Conservation (phyloP, 1,140 invertebrate genomes). For the Zeugodacus cucurbitae region DNA sequence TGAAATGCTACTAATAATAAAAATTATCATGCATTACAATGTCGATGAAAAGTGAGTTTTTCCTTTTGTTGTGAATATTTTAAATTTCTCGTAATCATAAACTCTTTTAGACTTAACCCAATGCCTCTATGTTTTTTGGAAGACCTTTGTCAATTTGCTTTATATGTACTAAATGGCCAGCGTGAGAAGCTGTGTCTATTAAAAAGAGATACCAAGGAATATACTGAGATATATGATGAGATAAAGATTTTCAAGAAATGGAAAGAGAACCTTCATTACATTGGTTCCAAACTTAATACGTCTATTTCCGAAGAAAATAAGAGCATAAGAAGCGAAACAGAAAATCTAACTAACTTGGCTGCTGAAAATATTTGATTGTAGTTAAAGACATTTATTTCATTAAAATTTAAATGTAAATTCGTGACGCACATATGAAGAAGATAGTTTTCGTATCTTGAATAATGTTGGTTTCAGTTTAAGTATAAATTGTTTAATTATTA, state of each 20-base stretch:
- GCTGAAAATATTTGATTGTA: not conserved
- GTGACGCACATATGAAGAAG: too few species aligned
- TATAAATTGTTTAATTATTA: too few species aligned
- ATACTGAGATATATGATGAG: not conserved
- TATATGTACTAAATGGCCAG: constrained; percentile 27
- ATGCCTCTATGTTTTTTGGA: not conserved
- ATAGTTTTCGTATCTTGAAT: too few species aligned
- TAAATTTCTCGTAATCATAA: not conserved
- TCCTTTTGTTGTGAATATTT: not conserved
- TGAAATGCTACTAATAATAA: constrained; percentile 30
- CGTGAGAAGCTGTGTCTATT: not conserved
- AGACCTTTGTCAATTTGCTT: constrained; percentile 17
- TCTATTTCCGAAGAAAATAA: not conserved
- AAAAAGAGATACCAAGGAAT: not conserved
- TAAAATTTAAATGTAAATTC: too few species aligned
- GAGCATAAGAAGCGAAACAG: not conserved
- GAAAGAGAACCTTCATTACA: not conserved
- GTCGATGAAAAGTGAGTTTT: constrained; percentile 19
- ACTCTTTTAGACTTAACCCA: not conserved
- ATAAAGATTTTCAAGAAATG: constrained; percentile 18
- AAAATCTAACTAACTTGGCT: not conserved
- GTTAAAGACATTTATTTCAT: too few species aligned
- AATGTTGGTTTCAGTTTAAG: too few species aligned
- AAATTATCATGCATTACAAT: constrained; percentile 36
- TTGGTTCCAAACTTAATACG: not conserved